Evolutionary conservation across 2,888 invertebrate species (phyloP), one percentile per base, ranked within the genome.

Genomic region (Polyommatus icarus): DNA sequence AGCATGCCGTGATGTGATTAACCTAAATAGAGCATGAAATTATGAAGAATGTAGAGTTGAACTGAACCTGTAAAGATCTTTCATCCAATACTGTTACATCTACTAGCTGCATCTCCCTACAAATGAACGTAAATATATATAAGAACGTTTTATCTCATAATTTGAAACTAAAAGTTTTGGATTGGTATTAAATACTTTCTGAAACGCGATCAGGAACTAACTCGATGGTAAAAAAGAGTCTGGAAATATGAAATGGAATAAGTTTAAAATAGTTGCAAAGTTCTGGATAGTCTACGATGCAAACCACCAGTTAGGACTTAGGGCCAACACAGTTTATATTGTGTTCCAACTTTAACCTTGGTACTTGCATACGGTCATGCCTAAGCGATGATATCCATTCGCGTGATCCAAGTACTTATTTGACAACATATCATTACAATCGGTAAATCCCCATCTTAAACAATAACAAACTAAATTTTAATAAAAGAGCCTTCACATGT

Each of bases 21-120:
- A 61, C 61, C 24, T 24, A 6, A 61, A 61, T 61, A 61, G 61
- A 61, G 61, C 61, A 61, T 61, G 61, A 61, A 61, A 61, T 24
- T 3, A 61, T 40, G 40, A 40, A 61, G 12, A 61, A 24, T 24
- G 61, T 10, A 24, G 3, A 24, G 3, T 6, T 18, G 18, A 4
- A 54, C 5, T 18, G 18, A 4, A 54, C 54, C 54, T 24, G 61
- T 12, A 24, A 4, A 24, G 2, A 1, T 61, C 0, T 61, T 61
- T 61, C 20, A 20, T 61, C 10, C 4, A 61, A 61, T 24, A 61
- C 59, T 59, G 20, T 20, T 7, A 59, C 59, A n/a, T 20, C 46
- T 59, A 20, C 59, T 8, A 20, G 8, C 7, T 20, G 7, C 59
- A 8, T 59, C 20, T 20, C 3, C 57, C 57, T n/a, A 59, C 57